Percentiles rank a stretch among this genome's conserved stretches.
phyloP scores from a whole-genome alignment of 1,140 invertebrate species.

The Microvelia longipes region DNA sequence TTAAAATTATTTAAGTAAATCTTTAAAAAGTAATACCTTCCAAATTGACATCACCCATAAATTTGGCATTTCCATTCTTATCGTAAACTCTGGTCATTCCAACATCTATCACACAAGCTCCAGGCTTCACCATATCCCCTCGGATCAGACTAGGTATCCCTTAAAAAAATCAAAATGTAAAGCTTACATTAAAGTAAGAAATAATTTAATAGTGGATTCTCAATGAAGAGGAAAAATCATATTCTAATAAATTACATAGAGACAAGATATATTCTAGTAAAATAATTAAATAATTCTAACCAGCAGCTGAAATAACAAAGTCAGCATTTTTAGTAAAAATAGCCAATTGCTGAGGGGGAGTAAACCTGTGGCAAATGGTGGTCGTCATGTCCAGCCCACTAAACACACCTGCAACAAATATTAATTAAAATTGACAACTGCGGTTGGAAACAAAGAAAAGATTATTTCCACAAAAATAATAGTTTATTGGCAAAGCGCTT shows the following conservation, averaged over 20 bases:
- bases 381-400: slow-evolving; percentile 39
- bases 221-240: too few species aligned
- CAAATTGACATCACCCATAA: slow-evolving; percentile 83
- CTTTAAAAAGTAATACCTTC: slow-evolving; percentile 35
- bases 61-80: slow-evolving; percentile 41
- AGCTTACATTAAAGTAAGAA: neutral
- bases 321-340: slow-evolving; percentile 56
- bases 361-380: slow-evolving; percentile 73
- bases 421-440: neutral
- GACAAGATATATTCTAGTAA: neutral
- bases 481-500: too few species aligned
- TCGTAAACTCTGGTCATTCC: slow-evolving; percentile 60
- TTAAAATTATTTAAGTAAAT: too few species aligned
- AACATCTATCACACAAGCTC: slow-evolving; percentile 76
- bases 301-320: slow-evolving; percentile 64
- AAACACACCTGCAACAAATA: slow-evolving; percentile 28
- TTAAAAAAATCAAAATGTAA: slow-evolving; percentile 22
- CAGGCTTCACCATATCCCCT: slow-evolving; percentile 72
- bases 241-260: too few species aligned
- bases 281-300: slow-evolving; percentile 26
- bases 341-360: slow-evolving; percentile 55
- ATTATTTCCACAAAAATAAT: too few species aligned
- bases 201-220: too few species aligned
- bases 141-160: slow-evolving; percentile 65
- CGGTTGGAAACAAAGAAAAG: neutral